A percentile compares a stretch with the other conserved stretches of the same genome.
phyloP scores from a whole-genome alignment of 1,140 invertebrate species.

The Phenacoccus solenopsis region DNA sequence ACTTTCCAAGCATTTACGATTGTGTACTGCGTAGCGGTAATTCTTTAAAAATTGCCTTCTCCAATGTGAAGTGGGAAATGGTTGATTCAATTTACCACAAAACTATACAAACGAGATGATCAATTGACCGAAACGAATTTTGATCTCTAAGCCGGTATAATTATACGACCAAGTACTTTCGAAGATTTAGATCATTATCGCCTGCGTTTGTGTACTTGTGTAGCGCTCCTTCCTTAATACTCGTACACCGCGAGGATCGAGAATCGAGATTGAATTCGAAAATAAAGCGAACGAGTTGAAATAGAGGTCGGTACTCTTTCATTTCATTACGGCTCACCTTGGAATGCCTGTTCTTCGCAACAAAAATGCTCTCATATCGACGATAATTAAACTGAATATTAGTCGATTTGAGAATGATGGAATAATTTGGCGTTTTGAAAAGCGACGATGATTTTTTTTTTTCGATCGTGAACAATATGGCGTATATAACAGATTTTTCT shows the following conservation, averaged over 20 bases:
- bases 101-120: not conserved
- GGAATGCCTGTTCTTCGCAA: no score
- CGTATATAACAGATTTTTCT: not conserved
- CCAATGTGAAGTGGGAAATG: not conserved
- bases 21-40: not conserved
- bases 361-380: no score
- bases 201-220: no score
- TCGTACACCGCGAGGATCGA: not conserved
- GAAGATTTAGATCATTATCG: constrained; percentile 2
- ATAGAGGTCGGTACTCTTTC: no score
- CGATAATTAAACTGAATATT: no score
- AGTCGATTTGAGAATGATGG: no score
- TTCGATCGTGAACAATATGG: not conserved
- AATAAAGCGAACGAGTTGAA: not conserved
- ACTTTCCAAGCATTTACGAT: no score
- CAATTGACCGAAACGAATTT: not conserved
- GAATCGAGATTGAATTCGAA: not conserved
- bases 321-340: not conserved
- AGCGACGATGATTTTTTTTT: no score
- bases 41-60: not conserved
- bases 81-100: not conserved
- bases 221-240: no score
- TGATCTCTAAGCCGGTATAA: not conserved
- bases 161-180: not conserved
- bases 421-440: no score